Base-by-base conservation (phyloP, 2,888 invertebrate species). In the Oxycera nigricornis region DNA sequence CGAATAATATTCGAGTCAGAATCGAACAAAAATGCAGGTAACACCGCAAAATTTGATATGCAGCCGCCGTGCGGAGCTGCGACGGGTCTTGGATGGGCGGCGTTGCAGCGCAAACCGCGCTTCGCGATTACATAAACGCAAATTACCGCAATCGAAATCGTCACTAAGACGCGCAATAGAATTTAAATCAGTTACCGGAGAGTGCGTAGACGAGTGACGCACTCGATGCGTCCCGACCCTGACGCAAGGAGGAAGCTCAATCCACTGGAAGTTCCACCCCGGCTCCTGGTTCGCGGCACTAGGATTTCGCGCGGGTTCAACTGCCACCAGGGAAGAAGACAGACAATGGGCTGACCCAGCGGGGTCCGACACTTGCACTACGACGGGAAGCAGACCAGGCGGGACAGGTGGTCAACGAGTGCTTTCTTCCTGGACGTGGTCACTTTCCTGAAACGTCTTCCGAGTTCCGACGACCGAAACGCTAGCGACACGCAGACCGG, bases 111-210 rank as follows among this genome's bases (percentile, higher is more conserved):
- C 26, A 57, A n/a, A 67, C 65, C 41, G 39, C 26, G 39, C 55
- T n/a, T 57, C 55, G 52, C 50, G 67, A 65, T 75, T 75, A 75
- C 73, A 75, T 75, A 75, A 75, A 67, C 75, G 30, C 57, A 39
- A 75, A 75, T 75, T 72, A 75, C 75, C 75, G 73, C 72, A 74
- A 74, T 62, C 39, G 31, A 41, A 67, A 46, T 65, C 59, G 57
- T 73, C 57, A 55, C 70, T 35, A 41, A 75, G 67, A 55, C 72
- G 67, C 46, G 46, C 72, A 62, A 55, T 68, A 26, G n/a, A 17
- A 50, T 17, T 41, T 24, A 3, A 65, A 39, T 41, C 39, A 24
- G 35, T 4, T 26, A 61, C 14, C 26, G 6, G 6, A 50, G 22
- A 55, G 14, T 24, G 50, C 50, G 50, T 11, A 6, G 6, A 50